Conservation (phyloP, 2,888 invertebrate genomes). For the Drosophila paramelanica region DNA sequence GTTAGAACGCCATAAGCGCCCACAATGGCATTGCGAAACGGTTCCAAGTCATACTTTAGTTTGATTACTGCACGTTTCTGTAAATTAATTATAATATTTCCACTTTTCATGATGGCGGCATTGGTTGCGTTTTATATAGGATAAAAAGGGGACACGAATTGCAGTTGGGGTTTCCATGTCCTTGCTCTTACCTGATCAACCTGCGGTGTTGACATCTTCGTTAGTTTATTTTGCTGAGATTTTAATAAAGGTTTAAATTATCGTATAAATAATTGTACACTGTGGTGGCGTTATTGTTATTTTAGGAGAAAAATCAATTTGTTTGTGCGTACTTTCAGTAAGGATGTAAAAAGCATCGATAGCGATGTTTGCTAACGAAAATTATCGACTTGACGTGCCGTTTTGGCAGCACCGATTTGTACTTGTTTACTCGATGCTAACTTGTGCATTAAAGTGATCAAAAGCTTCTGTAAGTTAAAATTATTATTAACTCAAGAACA, state of each 20-base stretch:
- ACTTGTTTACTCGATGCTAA: conserved; percentile 1
- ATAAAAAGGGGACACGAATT: neutral
- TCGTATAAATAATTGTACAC: neutral
- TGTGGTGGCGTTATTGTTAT: conserved; percentile 33
- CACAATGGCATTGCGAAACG: conserved; percentile 91
- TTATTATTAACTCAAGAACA: no score
- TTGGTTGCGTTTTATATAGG: conserved; percentile 5
- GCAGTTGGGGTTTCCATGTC: neutral
- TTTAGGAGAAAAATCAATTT: conserved; percentile 59
- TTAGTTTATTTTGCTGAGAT: conserved; percentile 4
- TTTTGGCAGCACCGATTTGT: conserved; percentile 4
- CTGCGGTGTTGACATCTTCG: conserved; percentile 67
- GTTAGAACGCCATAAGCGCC: conserved; percentile 89
- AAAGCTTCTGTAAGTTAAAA: no score
- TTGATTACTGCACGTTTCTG: conserved; percentile 91
- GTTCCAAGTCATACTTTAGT: conserved; percentile 89
- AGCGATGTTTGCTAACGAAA: conserved; percentile 14
- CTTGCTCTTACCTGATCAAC: conserved; percentile 65
- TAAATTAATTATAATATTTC: conserved; percentile 8
- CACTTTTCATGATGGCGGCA: conserved; percentile 46
- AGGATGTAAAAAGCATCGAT: conserved; percentile 53
- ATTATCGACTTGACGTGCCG: conserved; percentile 26
- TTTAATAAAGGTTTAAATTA: conserved; percentile 3
- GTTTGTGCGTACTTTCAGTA: conserved; percentile 38
- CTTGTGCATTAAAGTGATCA: neutral